Evolutionary conservation across 2,797 vertebrate genomes (phyloP), one percentile per base, ranked within the genome.

Genomic region (Sphaeramia orbicularis): DNA sequence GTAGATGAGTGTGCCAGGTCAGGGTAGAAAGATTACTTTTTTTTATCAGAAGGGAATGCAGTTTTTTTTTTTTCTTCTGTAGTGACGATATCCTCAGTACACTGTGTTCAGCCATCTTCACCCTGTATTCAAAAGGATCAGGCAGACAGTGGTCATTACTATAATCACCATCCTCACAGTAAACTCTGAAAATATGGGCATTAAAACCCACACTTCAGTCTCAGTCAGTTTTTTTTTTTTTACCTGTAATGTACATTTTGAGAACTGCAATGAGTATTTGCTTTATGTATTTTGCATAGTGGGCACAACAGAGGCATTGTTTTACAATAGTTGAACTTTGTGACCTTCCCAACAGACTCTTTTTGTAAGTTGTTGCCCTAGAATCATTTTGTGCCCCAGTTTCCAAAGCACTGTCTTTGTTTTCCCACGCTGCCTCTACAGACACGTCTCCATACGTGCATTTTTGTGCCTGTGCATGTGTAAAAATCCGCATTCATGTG

Each of bases 221-320:
- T 72, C 60, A 40, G 35, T 18, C 37, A 43, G 5, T 10, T 42
- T 14, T 61, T 5, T 10, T 47, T 50, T 43, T 11, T 2, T 18
- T 49, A 36, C 52, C 15, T 50, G 1, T 21, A 41, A 44, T 42
- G 37, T 11, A 21, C 4, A 21, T 40, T 51, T 67, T 57, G 41
- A 2, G 37, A 51, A 21, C 10, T 47, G 16, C 6, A 5, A 15
- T 44, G 3, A 35, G 35, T 52, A 2, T 54, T 42, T 40, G 18
- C 12, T 50, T 24, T 40, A 3, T 42, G 2, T 63, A 32, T 70
- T 12, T 50, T 35, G 21, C 32, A 55, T 21, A 47, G 45, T 14
- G 51, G 57, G 56, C 67, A 87, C 84, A 92, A 83, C 74, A 71
- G 66, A 63, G 35, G 9, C 60, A 76, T 74, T 90, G 90, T 92